phyloP scores from a whole-genome alignment of 1,140 invertebrate species.

The Drosophila novamexicana region DNA sequence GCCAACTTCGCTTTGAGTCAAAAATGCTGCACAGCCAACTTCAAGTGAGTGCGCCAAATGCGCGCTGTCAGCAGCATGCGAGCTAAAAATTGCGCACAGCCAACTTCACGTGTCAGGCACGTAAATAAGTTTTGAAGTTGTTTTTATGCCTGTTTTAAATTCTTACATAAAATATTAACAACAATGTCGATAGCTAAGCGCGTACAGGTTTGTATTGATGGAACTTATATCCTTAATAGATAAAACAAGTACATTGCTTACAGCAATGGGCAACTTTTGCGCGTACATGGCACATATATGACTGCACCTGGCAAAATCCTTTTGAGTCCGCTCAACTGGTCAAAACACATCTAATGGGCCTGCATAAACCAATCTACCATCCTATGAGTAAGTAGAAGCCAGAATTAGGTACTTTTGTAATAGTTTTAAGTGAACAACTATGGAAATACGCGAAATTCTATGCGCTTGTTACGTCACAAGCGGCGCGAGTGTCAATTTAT shows the following conservation, averaged over 20 bases:
- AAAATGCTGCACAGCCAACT: conserved; percentile 9
- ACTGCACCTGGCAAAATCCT: conserved; percentile 98
- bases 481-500: conserved; percentile 48
- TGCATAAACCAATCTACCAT: conserved; percentile 97
- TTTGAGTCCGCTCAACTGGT: conserved; percentile 91
- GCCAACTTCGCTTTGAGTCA: conserved; percentile 14
- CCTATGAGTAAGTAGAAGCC: conserved; percentile 88
- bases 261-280: conserved; percentile 99
- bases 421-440: conserved; percentile 25
- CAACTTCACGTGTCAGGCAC: conserved; percentile 2
- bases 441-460: neutral
- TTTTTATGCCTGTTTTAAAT: conserved; percentile 9
- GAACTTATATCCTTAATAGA: neutral
- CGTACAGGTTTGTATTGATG: conserved; percentile 73
- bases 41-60: neutral
- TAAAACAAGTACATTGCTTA: conserved; percentile 51
- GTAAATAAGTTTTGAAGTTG: conserved; percentile 13
- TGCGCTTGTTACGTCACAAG: conserved; percentile 61
- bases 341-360: conserved; percentile 92
- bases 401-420: neutral
- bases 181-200: conserved; percentile 84
- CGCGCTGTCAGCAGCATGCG: conserved; percentile 4
- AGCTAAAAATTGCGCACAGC: conserved; percentile 3
- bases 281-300: conserved; percentile 96
- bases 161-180: conserved; percentile 20